Conservation (phyloP, 2,797 vertebrate genomes). For the Acanthurus lineatus region DNA sequence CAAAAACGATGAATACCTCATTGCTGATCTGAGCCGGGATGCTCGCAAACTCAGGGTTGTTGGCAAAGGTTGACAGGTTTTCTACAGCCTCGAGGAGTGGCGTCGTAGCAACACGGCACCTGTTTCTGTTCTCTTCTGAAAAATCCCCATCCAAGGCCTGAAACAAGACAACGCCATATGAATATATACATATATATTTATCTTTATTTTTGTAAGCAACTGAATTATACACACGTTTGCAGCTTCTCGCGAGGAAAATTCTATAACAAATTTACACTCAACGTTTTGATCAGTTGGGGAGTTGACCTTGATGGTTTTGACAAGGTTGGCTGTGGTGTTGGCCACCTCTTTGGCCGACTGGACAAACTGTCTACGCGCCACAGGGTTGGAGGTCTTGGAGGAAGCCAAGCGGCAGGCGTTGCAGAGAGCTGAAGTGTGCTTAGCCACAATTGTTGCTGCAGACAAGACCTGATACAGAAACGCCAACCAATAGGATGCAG, state of each 20-base stretch:
- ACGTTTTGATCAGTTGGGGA: constrained; percentile 80
- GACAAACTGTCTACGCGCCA: constrained; percentile 97
- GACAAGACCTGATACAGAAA: constrained; percentile 90
- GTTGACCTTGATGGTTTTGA: constrained; percentile 98
- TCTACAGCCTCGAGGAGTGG: constrained; percentile 97
- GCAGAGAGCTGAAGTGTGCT: constrained; percentile 97
- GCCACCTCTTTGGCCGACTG: constrained; percentile 99
- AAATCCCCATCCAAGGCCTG: constrained; percentile 97
- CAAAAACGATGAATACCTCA: constrained; percentile 85
- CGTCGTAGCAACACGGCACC: constrained; percentile 91
- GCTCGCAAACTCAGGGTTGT: constrained; percentile 98
- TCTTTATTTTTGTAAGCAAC: not conserved
- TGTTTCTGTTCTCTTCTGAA: constrained; percentile 96
- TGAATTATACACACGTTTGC: constrained; percentile 35
- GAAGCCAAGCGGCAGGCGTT: constrained; percentile 98
- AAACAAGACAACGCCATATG: constrained; percentile 38
- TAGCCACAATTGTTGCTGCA: constrained; percentile 97
- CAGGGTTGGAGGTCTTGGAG: constrained; percentile 96
- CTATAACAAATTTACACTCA: constrained; percentile 73
- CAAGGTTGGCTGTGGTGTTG: constrained; percentile 98
- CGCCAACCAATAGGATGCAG: constrained; percentile 8
- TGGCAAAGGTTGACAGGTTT: constrained; percentile 96
- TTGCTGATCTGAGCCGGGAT: constrained; percentile 97
- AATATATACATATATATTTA: constrained; percentile 10
- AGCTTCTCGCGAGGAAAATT: constrained; percentile 45